Evolutionary conservation across 2,113 vertebrate species (phyloP).

Genomic region (Chaetodon auriga): DNA sequence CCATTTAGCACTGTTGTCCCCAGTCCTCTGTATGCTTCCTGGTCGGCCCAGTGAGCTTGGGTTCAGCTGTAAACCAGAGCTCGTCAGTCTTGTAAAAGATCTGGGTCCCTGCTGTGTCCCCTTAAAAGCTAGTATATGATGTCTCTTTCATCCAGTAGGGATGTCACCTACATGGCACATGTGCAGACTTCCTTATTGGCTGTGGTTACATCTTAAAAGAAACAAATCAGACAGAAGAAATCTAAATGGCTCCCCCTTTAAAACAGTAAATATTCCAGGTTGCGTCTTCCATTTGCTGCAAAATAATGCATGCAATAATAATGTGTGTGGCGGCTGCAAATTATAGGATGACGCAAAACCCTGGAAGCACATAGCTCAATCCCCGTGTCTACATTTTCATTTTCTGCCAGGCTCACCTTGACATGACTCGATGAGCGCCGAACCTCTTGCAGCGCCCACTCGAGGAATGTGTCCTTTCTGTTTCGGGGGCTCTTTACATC

Average conservation of each 20-base stretch:
- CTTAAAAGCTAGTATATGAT: neutral
- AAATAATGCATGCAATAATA: no score
- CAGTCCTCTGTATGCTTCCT: neutral
- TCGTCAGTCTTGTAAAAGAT: neutral
- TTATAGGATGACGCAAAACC: neutral
- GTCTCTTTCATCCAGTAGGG: neutral
- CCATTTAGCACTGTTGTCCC: neutral
- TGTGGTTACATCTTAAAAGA: neutral
- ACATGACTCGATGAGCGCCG: conserved; percentile 41
- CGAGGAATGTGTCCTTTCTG: conserved; percentile 35
- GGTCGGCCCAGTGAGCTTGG: neutral
- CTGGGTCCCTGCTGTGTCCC: neutral
- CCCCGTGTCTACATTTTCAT: conserved; percentile 33
- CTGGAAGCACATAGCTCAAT: conserved; percentile 11
- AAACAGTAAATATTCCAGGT: neutral
- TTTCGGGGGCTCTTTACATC: conserved; percentile 38
- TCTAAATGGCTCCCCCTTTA: neutral
- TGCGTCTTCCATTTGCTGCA: neutral
- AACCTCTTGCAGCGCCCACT: conserved; percentile 33
- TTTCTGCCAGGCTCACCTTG: conserved; percentile 41
- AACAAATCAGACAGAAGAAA: neutral
- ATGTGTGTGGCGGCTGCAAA: neutral
- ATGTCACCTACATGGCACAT: neutral
- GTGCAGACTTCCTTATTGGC: neutral
- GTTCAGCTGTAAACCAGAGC: neutral